These are phyloP conservation scores for Chorisops tibialis DNA, from an alignment of 2,888 invertebrate genomes.

Conservation along the genomic window DNA sequence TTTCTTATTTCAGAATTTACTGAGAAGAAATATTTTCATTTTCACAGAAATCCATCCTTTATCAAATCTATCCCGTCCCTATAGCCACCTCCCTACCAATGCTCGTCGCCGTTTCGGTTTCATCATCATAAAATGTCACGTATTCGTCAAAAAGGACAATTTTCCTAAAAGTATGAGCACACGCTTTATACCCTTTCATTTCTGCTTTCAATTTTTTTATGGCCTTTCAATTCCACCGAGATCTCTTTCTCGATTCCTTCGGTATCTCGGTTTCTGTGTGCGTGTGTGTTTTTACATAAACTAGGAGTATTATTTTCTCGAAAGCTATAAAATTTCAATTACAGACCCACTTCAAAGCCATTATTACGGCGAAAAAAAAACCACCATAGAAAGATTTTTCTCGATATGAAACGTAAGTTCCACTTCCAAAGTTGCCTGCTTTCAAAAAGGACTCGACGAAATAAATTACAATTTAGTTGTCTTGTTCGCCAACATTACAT, in stretches of 20 bases:
- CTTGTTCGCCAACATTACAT: neutral
- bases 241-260: neutral
- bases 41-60: no score
- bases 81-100: no score
- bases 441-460: neutral
- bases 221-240: slow-evolving; percentile 17
- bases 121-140: slow-evolving; percentile 30
- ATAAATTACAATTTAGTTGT: slow-evolving; percentile 14
- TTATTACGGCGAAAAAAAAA: neutral
- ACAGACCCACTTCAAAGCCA: neutral
- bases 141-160: slow-evolving; percentile 27
- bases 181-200: neutral
- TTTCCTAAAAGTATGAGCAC: slow-evolving; percentile 7
- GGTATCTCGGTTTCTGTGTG: neutral
- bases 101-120: slow-evolving; percentile 20
- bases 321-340: neutral
- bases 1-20: no score
- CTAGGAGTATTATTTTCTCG: no score
- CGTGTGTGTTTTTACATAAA: slow-evolving; percentile 22
- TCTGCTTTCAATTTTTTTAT: slow-evolving; percentile 20
- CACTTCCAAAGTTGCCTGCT: neutral
- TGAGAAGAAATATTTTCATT: no score
- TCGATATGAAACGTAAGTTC: neutral
- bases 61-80: no score
- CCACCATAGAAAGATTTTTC: neutral